These are phyloP conservation scores for Ctenomys sociabilis DNA, from an alignment of 2,113 vertebrate species.

Conservation along the genomic window DNA sequence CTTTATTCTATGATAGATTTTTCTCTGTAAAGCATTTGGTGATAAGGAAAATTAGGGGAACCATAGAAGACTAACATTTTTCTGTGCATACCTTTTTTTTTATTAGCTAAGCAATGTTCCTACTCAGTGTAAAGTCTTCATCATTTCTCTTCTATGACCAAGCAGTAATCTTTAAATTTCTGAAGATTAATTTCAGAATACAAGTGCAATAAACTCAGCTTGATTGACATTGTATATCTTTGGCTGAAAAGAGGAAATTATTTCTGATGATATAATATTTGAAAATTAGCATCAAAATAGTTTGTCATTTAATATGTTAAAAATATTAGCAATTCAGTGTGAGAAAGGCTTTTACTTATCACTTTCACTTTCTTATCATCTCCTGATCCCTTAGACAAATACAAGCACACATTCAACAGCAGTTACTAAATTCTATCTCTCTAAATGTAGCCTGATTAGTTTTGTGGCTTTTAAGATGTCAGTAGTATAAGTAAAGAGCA, in stretches of 20 bases:
- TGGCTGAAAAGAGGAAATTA: constrained; percentile 22
- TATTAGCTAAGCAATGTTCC: constrained; percentile 41
- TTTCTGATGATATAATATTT: not conserved
- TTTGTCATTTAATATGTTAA: not conserved
- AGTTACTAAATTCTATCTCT: not conserved
- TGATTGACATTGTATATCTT: not conserved
- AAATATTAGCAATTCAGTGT: not conserved
- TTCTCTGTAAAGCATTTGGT: constrained; percentile 34
- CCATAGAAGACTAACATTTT: constrained; percentile 30
- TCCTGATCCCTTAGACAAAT: not conserved
- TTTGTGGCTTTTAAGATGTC: constrained; percentile 35
- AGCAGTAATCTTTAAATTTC: constrained; percentile 19
- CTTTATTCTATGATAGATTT: constrained; percentile 3
- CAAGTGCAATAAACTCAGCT: not conserved
- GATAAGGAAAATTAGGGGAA: not conserved
- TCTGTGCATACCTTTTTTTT: constrained; percentile 38
- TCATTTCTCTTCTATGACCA: constrained; percentile 1
- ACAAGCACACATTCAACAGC: not conserved
- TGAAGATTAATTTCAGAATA: constrained; percentile 54
- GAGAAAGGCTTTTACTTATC: not conserved
- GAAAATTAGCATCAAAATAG: constrained; percentile 34
- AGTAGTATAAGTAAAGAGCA: not conserved
- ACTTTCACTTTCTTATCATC: not conserved
- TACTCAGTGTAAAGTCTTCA: not conserved
- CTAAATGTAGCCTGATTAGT: not conserved